Evolutionary conservation across 2,797 vertebrate genomes (phyloP), one percentile per base, ranked within the genome.

Genomic region (Sphenodon punctatus): DNA sequence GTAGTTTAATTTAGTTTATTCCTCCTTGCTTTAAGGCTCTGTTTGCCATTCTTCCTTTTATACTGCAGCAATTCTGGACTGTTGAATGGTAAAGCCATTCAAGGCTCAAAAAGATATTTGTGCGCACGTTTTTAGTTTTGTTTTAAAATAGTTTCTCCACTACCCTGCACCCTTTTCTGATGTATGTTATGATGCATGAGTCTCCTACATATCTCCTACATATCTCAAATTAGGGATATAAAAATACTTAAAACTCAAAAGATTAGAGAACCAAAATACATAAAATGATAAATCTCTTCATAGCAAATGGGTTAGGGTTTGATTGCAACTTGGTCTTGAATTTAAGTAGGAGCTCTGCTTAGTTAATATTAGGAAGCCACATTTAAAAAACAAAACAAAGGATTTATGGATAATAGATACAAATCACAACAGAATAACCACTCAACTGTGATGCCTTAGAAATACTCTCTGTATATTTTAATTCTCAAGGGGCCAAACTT

Each of bases 81-180:
- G 71, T n/a, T 85, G 80, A 67, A 72, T 58, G 78, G 86, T 67
- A 71, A 58, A 74, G 65, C 67, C 4, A 7, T 78, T 55, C 64
- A 63, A 39, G 48, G 39, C 69, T 83, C 78, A 78, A 87, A 55
- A 64, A 85, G 55, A 63, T 48, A 92, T 83, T 85, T 86, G 82
- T 2, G 45, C 65, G 66, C 38, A 3, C 12, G 34, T 5, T 56
- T 68, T 30, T 53, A 65, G n/a, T 79, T 88, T 88, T 78, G 46
- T 86, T 84, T 46, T 67, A 78, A 86, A 88, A 45, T 81, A 86
- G 79, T 78, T 61, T 59, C 78, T 69, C 71, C 91, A 60, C 53
- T 85, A 81, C 25, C 65, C 72, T 70, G 36, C n/a, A 59, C 51
- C 27, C 34, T 65, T 77, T 79, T 58, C 58, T 42, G n/a, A 6